Evolutionary conservation across 2,797 vertebrate genomes (phyloP), one percentile per base, ranked within the genome.

Genomic region (Silurus lanzhouensis): DNA sequence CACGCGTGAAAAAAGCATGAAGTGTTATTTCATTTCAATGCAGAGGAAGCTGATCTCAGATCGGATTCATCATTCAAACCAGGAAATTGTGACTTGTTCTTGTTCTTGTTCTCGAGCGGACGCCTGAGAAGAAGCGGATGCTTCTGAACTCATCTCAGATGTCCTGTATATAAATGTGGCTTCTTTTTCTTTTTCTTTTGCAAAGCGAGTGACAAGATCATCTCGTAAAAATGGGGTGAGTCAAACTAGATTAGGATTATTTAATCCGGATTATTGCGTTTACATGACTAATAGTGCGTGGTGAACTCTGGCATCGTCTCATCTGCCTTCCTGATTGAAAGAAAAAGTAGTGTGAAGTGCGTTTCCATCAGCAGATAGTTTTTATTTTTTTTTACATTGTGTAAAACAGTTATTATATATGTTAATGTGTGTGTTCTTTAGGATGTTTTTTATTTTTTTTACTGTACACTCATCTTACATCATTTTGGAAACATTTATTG

Each of bases 11-110:
- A 27, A 9, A 27, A 68, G 52, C 19, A 44, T 82, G 27, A 58
- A 70, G 27, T 46, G 66, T 44, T 70, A 25, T 71, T 82, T 82
- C 14, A 44, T 81, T 61, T 52, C 78, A 81, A 1, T 19, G 61
- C 78, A 46, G 46, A 66, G 52, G 74, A 67, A 66, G 27, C 83
- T 66, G 57, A 25, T 66, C 83, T 84, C 72, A n/a, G 74, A 76
- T 66, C 83, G 68, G 74, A 75, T 82, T 66, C 44, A 12, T 66
- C 25, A 38, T 27, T 64, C 48, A 80, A 87, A 87, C 77, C 86
- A 87, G 86, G 86, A 87, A 87, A 87, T 8, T 84, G 83, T 60
- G 83, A 70, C 55, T 71, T 84, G 61, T 31, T 84, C 71, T 76
- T 38, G 38, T 38, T 38, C 38, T 38, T 38, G 38, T 38, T 38